These are phyloP conservation scores for Tetanocera ferruginea DNA, from an alignment of 2,888 invertebrate genomes.

Conservation along the genomic window DNA sequence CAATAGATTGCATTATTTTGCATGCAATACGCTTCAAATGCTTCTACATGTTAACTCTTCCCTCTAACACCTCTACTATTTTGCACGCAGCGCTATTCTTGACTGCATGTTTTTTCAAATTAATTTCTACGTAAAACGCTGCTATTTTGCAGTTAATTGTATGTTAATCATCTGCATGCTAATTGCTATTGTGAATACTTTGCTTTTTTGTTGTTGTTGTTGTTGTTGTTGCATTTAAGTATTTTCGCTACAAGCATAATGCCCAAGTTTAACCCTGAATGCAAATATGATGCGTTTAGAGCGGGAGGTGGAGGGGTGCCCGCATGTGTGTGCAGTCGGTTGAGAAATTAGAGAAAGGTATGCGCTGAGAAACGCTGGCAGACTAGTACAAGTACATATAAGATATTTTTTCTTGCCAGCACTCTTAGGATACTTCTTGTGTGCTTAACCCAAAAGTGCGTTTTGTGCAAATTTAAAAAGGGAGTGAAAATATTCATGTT, in stretches of 20 bases:
- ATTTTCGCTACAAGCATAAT: conserved; percentile 16
- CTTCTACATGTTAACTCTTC: neutral
- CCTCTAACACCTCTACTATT: neutral
- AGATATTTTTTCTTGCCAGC: too few relatives aligned
- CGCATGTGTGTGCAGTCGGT: conserved; percentile 36
- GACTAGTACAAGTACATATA: neutral
- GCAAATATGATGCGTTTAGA: conserved; percentile 35
- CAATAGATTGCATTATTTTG: neutral
- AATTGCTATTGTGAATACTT: conserved; percentile 31
- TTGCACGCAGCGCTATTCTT: neutral
- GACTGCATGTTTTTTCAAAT: neutral
- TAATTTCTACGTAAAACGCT: conserved; percentile 30
- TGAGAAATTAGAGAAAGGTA: conserved; percentile 41
- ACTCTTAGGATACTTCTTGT: too few relatives aligned
- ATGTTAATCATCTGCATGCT: conserved; percentile 46
- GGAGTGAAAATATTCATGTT: neutral
- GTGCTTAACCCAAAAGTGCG: neutral
- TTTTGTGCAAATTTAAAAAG: neutral
- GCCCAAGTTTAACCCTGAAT: conserved; percentile 45
- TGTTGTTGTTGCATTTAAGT: conserved; percentile 32
- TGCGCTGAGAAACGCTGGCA: neutral
- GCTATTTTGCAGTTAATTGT: conserved; percentile 42
- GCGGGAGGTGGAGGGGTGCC: too few relatives aligned
- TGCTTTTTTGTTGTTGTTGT: conserved; percentile 37
- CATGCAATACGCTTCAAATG: neutral